Conservation (phyloP, 2,113 vertebrate species). For the Microcebus tavaratra region DNA sequence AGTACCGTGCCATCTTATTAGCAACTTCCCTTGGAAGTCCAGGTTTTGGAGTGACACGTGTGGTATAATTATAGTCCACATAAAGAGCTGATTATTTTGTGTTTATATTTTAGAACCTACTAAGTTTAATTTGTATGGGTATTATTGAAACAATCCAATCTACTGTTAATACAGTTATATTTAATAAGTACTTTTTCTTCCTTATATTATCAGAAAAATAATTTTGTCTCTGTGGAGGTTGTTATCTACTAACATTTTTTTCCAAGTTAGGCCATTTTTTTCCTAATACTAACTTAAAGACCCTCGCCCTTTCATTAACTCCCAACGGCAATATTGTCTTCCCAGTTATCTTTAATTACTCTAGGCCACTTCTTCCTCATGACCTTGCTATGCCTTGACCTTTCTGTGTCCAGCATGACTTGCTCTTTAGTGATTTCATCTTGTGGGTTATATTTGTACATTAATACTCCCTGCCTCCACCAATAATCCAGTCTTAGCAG, state of each 20-base stretch:
- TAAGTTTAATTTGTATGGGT: constrained; percentile 35
- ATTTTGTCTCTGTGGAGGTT: background rate
- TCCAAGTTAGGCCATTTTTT: background rate
- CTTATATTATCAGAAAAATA: background rate
- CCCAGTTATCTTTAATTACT: background rate
- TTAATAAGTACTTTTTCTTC: constrained; percentile 24
- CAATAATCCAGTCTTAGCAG: background rate
- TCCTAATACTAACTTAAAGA: background rate
- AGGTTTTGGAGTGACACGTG: background rate
- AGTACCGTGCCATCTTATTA: constrained; percentile 28
- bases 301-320: background rate
- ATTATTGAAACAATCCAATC: constrained; percentile 14
- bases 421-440: background rate
- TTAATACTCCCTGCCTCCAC: background rate
- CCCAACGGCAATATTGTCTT: background rate
- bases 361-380: background rate
- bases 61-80: background rate
- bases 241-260: background rate
- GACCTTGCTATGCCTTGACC: background rate
- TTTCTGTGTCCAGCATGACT: background rate
- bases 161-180: background rate
- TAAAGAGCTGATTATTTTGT: constrained; percentile 39
- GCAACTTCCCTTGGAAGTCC: background rate
- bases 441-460: background rate
- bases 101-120: constrained; percentile 32